Base-by-base conservation (phyloP, 2,797 vertebrate genomes). In the Leuciscus waleckii region DNA sequence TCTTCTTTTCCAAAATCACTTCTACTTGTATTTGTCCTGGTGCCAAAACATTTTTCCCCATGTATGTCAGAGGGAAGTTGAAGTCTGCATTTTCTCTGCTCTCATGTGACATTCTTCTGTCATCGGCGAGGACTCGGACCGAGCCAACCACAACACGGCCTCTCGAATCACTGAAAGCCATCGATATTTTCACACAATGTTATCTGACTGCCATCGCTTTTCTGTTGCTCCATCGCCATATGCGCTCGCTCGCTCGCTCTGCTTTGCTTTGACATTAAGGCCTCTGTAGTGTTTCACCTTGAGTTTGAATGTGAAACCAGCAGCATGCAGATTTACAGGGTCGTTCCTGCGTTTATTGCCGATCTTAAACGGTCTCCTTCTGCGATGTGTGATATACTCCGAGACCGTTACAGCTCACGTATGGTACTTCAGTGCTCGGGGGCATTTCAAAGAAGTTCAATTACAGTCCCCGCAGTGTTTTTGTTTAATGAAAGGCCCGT, bases 61-160 rank as follows among this genome's bases (percentile, higher is more conserved):
- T 84, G 85, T 91, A 90, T 90, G 91, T 89, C 87, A 89, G 88
- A 87, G 91, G 90, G 92, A 94, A 93, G 92, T 89, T 89, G 86
- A 90, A 86, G 0, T 86, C 89, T 85, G 88, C 88, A 88, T 90
- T 92, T 90, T 79, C 89, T 89, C 89, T 87, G 89, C 92, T 91
- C 87, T 71, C 83, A 49, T 35, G 76, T 79, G 85, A 82, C 82
- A 74, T 80, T 32, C 39, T 69, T 74, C 70, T 56, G 79, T 86
- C 82, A 86, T 81, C 65, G 21, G 79, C 32, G 39, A 75, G 76
- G 71, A 71, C 83, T 71, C 16, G 41, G 89, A 54, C 80, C 85
- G 87, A 89, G 93, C 93, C 93, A 94, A 94, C 85, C 71, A 90
- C 92, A 94, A 93, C 92, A 92, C 56, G 67, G 85, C 92, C 91